Base-by-base conservation (phyloP, 2,888 invertebrate genomes). In the Orchesellides sinensis region DNA sequence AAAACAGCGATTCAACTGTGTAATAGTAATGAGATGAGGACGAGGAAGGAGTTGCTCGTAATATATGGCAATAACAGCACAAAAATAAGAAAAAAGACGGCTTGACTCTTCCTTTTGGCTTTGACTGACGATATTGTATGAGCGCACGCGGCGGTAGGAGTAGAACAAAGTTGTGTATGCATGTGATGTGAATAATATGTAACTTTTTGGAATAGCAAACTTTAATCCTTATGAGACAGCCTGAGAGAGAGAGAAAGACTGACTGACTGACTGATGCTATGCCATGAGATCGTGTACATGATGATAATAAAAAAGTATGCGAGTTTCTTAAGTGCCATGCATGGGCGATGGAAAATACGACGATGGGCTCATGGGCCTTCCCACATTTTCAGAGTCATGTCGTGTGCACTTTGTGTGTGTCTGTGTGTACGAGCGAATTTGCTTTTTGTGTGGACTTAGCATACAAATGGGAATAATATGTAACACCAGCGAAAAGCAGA, bases 401-500 rank as follows among this genome's bases (percentile, higher is more conserved):
- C 77, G 69, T 78, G 59, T 75, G 56, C 23, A n/a, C n/a, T n/a
- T 40, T 45, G 23, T 45, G 45, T 45, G 32, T 12, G 25, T 45
- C 35, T 40, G 54, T 66, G 69, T 72, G 61, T 61, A n/a, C 29
- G 35, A 63, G 78, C 32, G 40, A 32, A 40, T 27, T 29, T 27
- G 56, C 52, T 49, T 49, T 54, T n/a, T 78, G 69, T 69, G 69
- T 65, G 75, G 56, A 83, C 65, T 83, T 83, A 83, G 82, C 82
- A 83, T 83, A 75, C 82, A 83, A 83, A 83, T 83, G 77, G 82
- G 77, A 77, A 83, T 83, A 83, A 77, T 83, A 83, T 83, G 75
- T 75, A 74, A 59, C 75, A 45, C 61, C 69, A 74, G 81, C 19
- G 65, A 40, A 65, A 82, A 83, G 65, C 29, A 83, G 82, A 83